These are phyloP conservation scores for Pectinophora gossypiella DNA, from an alignment of 1,140 invertebrate genomes.

Conservation along the genomic window DNA sequence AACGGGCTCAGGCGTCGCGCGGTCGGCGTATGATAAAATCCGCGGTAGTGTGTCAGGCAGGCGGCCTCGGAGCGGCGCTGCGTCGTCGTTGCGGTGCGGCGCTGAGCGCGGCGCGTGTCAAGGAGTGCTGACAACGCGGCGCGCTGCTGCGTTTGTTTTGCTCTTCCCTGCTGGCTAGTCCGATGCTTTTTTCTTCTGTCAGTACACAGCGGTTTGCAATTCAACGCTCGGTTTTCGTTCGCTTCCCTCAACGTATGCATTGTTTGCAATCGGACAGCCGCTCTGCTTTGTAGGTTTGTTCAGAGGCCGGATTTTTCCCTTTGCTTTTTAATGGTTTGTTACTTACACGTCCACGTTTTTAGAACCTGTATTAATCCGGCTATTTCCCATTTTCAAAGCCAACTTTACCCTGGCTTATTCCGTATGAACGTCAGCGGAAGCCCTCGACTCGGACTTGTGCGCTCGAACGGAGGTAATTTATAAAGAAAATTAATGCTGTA, in stretches of 20 bases:
- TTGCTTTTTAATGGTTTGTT: conserved; percentile 34
- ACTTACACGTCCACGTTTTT: too few relatives aligned
- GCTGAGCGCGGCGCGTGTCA: too few relatives aligned
- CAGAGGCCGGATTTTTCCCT: conserved; percentile 20
- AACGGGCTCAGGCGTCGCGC: background rate
- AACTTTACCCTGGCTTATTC: too few relatives aligned
- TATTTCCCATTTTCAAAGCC: too few relatives aligned
- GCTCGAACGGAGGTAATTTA: conserved; percentile 33
- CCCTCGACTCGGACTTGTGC: background rate
- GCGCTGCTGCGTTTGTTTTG: background rate
- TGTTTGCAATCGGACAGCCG: conserved; percentile 27
- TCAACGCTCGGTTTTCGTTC: conserved; percentile 36
- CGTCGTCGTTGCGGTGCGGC: too few relatives aligned
- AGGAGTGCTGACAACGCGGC: conserved; percentile 11
- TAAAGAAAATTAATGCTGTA: conserved; percentile 61
- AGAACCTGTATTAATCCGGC: too few relatives aligned
- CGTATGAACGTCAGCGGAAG: too few relatives aligned
- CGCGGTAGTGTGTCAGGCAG: conserved; percentile 31
- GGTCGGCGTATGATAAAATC: conserved; percentile 36
- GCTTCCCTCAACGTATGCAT: conserved; percentile 32
- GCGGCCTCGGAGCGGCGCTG: too few relatives aligned
- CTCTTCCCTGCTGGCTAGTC: conserved; percentile 16
- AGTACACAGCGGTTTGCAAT: conserved; percentile 34
- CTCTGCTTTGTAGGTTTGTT: conserved; percentile 30
- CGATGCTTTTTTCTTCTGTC: conserved; percentile 19